Evolutionary conservation across 2,113 vertebrate genomes (phyloP), one percentile per base, ranked within the genome.

Genomic region (Hirundichthys speculiger): DNA sequence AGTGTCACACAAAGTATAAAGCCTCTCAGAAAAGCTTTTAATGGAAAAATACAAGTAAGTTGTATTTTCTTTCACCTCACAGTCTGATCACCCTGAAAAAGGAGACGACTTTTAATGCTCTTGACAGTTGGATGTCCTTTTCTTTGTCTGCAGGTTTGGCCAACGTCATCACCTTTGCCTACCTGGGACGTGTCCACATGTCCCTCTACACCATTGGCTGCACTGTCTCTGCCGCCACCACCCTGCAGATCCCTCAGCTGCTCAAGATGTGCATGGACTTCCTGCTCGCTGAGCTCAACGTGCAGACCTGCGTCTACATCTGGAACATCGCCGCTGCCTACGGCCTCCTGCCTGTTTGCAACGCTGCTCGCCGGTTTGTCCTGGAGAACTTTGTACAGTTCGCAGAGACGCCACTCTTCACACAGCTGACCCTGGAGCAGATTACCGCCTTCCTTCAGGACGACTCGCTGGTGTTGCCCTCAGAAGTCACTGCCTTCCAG

Each of bases 161-260:
- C 75, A 91, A 94, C 0, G 69, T 92, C 40, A 92, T 95, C 80
- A 92, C 92, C 20, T 95, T 93, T 0, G 92, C 93, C 70, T 95
- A 95, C 69, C 88, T 93, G 5, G 94, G 94, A 15, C 94, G 91
- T 2, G 91, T 95, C 65, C 93, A 92, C 86, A 93, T 95, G 90
- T 94, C 94, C 3, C 91, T 95, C 10, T 94, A 94, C 89, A 94
- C 94, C 84, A 93, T 94, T 16, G 92, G 93, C 71, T 94, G 94
- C 87, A 94, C 92, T 3, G 89, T 92, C 13, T 93, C 94, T 0
- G 91, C 91, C 0, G 94, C 94, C 51, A 82, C 84, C 52, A 87
- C 86, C 42, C 90, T 95, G 73, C 93, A 92, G 85, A 93, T 94
- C 69, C 89, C 84, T 0, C 88, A 92, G 34, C 90, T 95, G 43